Evolutionary conservation across 2,888 invertebrate genomes (phyloP).

Genomic region (Nebria brevicollis): DNA sequence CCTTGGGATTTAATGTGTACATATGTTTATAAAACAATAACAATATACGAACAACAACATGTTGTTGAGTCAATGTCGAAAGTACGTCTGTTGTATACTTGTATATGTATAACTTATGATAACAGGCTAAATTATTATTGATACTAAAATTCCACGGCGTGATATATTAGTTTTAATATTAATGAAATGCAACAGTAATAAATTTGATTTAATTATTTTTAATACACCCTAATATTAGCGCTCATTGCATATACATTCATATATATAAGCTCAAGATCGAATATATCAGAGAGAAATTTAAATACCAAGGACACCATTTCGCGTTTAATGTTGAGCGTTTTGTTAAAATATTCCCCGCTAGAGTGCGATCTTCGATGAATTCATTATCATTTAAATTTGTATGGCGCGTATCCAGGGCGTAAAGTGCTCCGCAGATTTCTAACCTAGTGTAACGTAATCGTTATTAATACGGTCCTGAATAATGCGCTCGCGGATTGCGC

Average conservation of each 20-base stretch:
- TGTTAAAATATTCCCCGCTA: neutral
- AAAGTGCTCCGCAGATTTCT: neutral
- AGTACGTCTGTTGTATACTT: slow-evolving; percentile 25
- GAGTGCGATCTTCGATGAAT: neutral
- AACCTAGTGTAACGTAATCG: neutral
- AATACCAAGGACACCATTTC: neutral
- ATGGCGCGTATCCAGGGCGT: neutral
- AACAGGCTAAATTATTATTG: slow-evolving; percentile 1
- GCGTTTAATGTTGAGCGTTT: neutral
- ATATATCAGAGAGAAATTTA: neutral
- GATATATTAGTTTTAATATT: neutral
- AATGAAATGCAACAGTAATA: neutral
- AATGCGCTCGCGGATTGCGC: slow-evolving; percentile 13
- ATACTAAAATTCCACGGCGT: neutral
- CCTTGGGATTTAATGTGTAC: neutral
- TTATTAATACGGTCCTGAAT: neutral
- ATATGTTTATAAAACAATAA: slow-evolving; percentile 4
- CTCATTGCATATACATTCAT: neutral
- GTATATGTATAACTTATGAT: neutral
- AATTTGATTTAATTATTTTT: neutral
- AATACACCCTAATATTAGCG: neutral
- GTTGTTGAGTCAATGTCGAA: slow-evolving; percentile 41
- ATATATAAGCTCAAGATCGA: neutral
- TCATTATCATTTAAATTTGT: neutral
- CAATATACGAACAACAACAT: slow-evolving; percentile 25